phyloP scores from a whole-genome alignment of 2,888 invertebrate species.

The Pollenia griseotomentosa region DNA sequence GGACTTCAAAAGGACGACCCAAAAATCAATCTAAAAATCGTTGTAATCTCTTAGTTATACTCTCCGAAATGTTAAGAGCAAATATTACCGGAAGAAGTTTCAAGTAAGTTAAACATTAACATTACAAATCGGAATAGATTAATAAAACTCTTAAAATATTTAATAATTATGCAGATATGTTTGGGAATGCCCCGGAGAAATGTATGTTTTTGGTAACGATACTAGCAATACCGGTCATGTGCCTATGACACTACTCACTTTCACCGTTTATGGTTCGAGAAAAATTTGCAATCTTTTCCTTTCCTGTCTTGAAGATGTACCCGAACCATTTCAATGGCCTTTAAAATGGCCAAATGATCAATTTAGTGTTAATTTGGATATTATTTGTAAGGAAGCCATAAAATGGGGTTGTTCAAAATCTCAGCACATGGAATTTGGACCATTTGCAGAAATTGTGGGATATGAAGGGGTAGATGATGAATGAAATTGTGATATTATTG shows the following conservation, averaged over 20 bases:
- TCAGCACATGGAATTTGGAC: conserved; percentile 77
- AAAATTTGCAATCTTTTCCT: conserved; percentile 74
- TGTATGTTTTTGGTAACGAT: conserved; percentile 78
- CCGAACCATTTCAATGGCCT: conserved; percentile 72
- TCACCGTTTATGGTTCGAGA: conserved; percentile 77
- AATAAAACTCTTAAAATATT: neutral
- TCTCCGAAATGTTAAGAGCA: conserved; percentile 77
- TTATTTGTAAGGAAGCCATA: conserved; percentile 77
- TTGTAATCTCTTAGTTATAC: conserved; percentile 77
- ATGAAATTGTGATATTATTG: neutral
- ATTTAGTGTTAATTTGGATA: conserved; percentile 76
- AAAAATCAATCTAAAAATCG: conserved; percentile 73
- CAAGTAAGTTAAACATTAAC: conserved; percentile 74
- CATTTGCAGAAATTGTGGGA: conserved; percentile 70
- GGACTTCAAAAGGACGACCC: conserved; percentile 72
- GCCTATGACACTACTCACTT: conserved; percentile 76
- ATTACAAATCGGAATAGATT: neutral
- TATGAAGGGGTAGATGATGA: conserved; percentile 52
- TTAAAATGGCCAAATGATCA: conserved; percentile 75
- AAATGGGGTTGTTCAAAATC: conserved; percentile 79
- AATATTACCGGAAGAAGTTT: conserved; percentile 75
- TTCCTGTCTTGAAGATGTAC: conserved; percentile 75
- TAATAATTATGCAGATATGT: conserved; percentile 73
- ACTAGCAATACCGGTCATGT: conserved; percentile 72
- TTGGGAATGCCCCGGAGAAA: conserved; percentile 75